A percentile compares a stretch with the other conserved stretches of the same genome.
These are phyloP conservation scores for Vesta saturnalis DNA, from an alignment of 2,888 invertebrate genomes.

Conservation along the genomic window DNA sequence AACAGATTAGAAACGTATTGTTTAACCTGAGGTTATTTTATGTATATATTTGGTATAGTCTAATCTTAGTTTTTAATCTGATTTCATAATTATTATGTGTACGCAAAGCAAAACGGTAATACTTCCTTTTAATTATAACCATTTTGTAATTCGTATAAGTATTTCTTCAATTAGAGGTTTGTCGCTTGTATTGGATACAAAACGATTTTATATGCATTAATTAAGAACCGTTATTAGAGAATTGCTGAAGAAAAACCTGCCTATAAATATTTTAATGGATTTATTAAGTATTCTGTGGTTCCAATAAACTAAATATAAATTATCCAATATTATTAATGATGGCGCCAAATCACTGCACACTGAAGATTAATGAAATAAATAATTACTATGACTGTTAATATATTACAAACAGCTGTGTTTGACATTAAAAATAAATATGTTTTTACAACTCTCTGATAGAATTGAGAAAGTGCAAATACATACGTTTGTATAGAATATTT, in stretches of 20 bases:
- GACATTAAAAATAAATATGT: slow-evolving; percentile 10
- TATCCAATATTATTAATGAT: slow-evolving; percentile 7
- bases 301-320: background rate
- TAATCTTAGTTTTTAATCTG: slow-evolving; percentile 1
- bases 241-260: background rate
- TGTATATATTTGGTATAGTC: background rate
- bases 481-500: slow-evolving; percentile 14
- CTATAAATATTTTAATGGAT: background rate
- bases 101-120: background rate
- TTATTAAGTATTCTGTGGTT: background rate
- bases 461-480: background rate
- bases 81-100: background rate
- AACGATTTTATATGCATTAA: background rate
- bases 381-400: slow-evolving; percentile 7
- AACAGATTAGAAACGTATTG: background rate
- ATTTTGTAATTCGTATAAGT: background rate
- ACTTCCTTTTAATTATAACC: background rate
- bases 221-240: background rate
- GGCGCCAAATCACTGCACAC: slow-evolving; percentile 9
- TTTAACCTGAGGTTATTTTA: background rate
- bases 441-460: slow-evolving; percentile 4
- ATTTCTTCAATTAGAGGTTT: background rate
- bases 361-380: slow-evolving; percentile 7
- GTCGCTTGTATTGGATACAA: background rate
- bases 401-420: slow-evolving; percentile 8